Evolutionary conservation across 2,888 invertebrate species (phyloP), one percentile per base, ranked within the genome.

Genomic region (Pilophorus perplexus): DNA sequence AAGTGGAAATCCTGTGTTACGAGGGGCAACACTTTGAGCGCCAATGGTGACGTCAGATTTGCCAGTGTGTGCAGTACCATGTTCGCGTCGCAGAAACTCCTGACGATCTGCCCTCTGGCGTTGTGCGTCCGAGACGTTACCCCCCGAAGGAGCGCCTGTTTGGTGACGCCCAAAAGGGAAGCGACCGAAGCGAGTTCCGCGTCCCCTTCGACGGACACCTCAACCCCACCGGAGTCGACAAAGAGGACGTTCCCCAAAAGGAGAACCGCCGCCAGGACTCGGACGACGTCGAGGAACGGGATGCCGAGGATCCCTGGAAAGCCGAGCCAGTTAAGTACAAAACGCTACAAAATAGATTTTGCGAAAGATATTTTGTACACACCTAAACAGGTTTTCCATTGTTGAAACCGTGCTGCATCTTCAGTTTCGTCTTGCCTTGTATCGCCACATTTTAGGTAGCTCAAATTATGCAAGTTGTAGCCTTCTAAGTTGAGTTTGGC

Each of bases 231-330:
- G 40, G 33, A 64, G 77, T 93, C 93, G 57, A 87, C 82, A 78
- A 94, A 95, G 76, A 88, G 88, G 72, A 96, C 89, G 79, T 96
- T 96, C 67, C 96, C 96, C 68, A 96, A 83, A 68, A 96, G 82
- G 71, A 96, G 79, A 64, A 95, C 91, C 2, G 94, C 93, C 12
- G 93, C 90, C 72, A 96, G 79, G 18, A 96, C 93, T 72, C 95
- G 83, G 64, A 95, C 90, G 50, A 96, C 93, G 78, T 96, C 95
- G 77, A 93, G 79, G 78, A 94, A 94, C 1, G 95, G 95, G 73
- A 96, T 95, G 37, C 95, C 95, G 62, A 96, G 82, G 57, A 92
- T 89, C 64, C 90, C 81, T 81, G 71, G 27, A 65, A 20, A n/a
- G n/a, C n/a, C n/a, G n/a, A n/a, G n/a, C n/a, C n/a, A n/a, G n/a